Conservation (phyloP, 2,888 invertebrate genomes). For the Thysanoteuthis rhombus region DNA sequence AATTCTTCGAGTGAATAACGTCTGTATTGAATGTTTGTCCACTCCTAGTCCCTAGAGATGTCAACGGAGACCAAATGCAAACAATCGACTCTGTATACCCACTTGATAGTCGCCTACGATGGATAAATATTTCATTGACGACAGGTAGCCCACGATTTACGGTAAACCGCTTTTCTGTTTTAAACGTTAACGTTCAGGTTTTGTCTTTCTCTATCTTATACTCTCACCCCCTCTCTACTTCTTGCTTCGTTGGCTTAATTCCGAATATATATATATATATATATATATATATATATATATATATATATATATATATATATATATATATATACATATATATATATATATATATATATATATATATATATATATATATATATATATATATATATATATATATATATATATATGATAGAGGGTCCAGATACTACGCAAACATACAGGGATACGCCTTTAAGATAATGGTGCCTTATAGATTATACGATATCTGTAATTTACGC, state of each 20-base stretch:
- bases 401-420: background rate
- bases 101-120: slow-evolving; percentile 12
- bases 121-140: slow-evolving; percentile 1
- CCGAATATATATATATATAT: background rate
- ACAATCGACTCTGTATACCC: background rate
- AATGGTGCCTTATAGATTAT: too few species aligned
- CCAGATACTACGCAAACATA: too few species aligned
- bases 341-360: background rate
- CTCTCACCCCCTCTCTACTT: background rate
- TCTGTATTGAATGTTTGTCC: background rate
- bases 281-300: background rate
- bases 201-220: background rate
- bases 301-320: background rate
- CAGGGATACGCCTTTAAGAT: too few species aligned
- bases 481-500: too few species aligned
- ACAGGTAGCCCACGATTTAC: background rate
- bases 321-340: background rate
- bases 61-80: background rate
- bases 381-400: background rate
- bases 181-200: background rate
- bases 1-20: background rate
- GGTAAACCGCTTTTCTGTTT: background rate
- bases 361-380: background rate
- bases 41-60: slow-evolving; percentile 12
- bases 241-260: background rate